Base-by-base conservation (phyloP, 1,140 invertebrate genomes). In the Phocides pigmalion region DNA sequence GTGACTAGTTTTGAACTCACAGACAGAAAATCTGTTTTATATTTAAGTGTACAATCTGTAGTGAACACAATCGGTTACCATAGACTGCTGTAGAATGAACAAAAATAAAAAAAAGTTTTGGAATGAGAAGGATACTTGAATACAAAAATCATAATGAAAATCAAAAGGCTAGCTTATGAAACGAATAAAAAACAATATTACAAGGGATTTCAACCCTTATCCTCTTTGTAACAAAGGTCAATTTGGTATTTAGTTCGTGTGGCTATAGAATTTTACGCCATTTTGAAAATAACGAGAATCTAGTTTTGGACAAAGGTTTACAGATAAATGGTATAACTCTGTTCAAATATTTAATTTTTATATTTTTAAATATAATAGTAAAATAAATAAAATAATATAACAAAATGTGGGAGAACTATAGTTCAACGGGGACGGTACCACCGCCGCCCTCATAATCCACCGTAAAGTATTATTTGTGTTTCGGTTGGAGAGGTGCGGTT, bases 61-160 rank as follows among this genome's bases (percentile, higher is more conserved):
- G 5, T 28, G 25, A 28, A 28, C 9, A 28, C 25, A 68, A 56
- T 53, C 39, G 47, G 11, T 17, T 25, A 14, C 19, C 19, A 41
- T 35, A 22, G 42, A 32, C 62, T 37, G 49, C n/a, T n/a, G n/a
- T n/a, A n/a, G 49, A 51, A 51, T 51, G 8, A 17, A 51, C 62
- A 49, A 66, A 65, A 63, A 51, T 59, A 51, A 66, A 66, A 66
- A 69, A 61, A 19, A 41, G 19, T 65, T 75, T 72, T 62, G 69
- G 69, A 75, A 66, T 65, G 64, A 72, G 66, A 65, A 61, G 46
- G 63, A 70, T 68, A 66, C 56, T 49, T 37, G 50, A 37, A 53
- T 53, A 20, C 16, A 20, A 53, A 53, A 20, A 15, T 39, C 46
- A 39, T 37, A 39, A 53, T 53, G 2, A n/a, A 53, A n/a, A 25